Percentiles rank a stretch among this genome's conserved stretches.
These are phyloP conservation scores for Orussus abietinus DNA, from an alignment of 1,140 invertebrate genomes.

Conservation along the genomic window DNA sequence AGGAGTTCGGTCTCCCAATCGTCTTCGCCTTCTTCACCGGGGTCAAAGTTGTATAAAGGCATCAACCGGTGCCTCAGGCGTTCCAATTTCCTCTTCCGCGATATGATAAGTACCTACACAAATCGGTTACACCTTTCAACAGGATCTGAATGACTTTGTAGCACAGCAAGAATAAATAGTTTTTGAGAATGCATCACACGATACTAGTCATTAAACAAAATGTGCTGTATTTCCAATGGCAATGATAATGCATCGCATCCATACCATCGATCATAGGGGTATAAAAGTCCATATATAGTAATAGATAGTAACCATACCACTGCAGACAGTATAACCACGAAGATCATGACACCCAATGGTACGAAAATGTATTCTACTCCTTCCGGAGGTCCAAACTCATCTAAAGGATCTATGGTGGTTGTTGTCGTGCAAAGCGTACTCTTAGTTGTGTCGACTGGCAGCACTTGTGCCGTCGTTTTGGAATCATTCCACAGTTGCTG, in stretches of 20 bases:
- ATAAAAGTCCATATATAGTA: too few relatives aligned
- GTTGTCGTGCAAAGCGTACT: conserved; percentile 18
- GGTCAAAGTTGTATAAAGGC: conserved; percentile 67
- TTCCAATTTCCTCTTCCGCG: conserved; percentile 56
- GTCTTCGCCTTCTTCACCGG: conserved; percentile 57
- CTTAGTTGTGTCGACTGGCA: conserved; percentile 8
- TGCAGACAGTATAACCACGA: conserved; percentile 49
- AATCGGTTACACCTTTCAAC: conserved; percentile 1
- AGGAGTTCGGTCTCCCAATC: conserved; percentile 63
- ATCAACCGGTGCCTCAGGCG: conserved; percentile 60
- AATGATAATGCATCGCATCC: too few relatives aligned
- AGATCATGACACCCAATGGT: conserved; percentile 49
- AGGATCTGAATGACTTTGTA: too few relatives aligned
- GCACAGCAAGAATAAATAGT: too few relatives aligned
- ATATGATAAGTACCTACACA: conserved; percentile 49
- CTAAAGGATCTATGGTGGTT: conserved; percentile 39
- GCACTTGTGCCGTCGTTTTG: conserved; percentile 8
- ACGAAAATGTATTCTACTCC: conserved; percentile 53
- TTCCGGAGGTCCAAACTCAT: conserved; percentile 49
- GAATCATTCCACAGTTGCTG: conserved; percentile 6
- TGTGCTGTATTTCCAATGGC: too few relatives aligned
- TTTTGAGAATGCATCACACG: too few relatives aligned
- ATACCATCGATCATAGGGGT: too few relatives aligned
- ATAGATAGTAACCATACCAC: conserved; percentile 50
- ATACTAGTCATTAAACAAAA: too few relatives aligned